Evolutionary conservation across 2,888 invertebrate genomes (phyloP), one percentile per base, ranked within the genome.

Genomic region (Eristalinus aeneus): DNA sequence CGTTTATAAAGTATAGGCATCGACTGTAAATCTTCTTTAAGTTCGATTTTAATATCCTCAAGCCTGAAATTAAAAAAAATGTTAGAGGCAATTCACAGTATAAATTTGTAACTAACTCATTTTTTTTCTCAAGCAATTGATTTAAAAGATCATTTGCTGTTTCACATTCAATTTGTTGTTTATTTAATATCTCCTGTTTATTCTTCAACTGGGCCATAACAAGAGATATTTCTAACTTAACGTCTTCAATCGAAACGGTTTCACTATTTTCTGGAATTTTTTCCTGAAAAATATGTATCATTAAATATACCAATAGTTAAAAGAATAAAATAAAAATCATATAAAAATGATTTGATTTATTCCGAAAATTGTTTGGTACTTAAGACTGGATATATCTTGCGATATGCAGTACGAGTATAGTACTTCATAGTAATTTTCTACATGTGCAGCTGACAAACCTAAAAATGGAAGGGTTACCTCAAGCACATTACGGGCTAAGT

Each of bases 41-140:
- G 92, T 89, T 95, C 94, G n/a, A 97, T 93, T 89, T 95, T 94
- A 88, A 96, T 94, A 88, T 96, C 95, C 81, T 95, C 94, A 2
- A 96, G 92, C n/a, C 92, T 92, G 36, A 10, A 84, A 75, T n/a
- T 8, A n/a, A 39, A 0, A n/a, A 56, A 61, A 4, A 54, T 2
- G 32, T 61, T 12, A n/a, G 32, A n/a, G 20, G 31, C 20, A 9
- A 31, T 1, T 31, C n/a, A n/a, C n/a, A n/a, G n/a, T n/a, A 1
- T 20, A 32, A 54, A 54, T 23, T 22, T 72, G 22, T 72, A 1
- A 36, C 72, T 72, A 89, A 92, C 92, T 89, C 88, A 81, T 91
- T 92, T 56, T 90, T 90, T 11, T 90, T 88, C 83, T 93, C 92
- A 8, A 92, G 90, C 69, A 93, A 83, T 53, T 89, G 90, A 88